These are phyloP conservation scores for Setipinna tenuifilis DNA, from an alignment of 2,797 vertebrate genomes.

Conservation along the genomic window DNA sequence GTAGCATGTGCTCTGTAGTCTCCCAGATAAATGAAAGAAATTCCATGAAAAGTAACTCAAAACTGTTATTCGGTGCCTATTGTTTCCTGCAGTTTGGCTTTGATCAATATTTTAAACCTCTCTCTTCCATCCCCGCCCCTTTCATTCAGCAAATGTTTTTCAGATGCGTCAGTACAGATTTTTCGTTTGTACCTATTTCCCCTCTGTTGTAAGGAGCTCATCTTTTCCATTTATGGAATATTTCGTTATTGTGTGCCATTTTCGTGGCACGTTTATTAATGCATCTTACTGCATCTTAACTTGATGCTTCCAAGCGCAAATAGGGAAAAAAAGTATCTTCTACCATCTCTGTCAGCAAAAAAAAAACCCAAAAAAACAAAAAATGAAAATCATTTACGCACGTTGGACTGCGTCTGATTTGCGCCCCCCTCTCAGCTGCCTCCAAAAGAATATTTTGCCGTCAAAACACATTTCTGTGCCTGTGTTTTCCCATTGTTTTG, in stretches of 20 bases:
- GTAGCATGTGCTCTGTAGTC: conserved; percentile 16
- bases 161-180: conserved; percentile 10
- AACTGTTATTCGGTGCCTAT: conserved; percentile 9
- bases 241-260: conserved; percentile 34
- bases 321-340: conserved; percentile 9
- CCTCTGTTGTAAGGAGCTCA: conserved; percentile 10
- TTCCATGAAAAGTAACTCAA: conserved; percentile 4
- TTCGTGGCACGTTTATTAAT: conserved; percentile 55
- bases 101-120: conserved; percentile 17
- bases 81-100: conserved; percentile 9
- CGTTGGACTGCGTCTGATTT: not conserved
- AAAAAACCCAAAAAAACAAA: not conserved
- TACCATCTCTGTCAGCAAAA: conserved; percentile 54
- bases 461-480: not conserved
- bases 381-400: not conserved
- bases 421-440: not conserved
- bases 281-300: not conserved
- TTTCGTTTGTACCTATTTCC: conserved; percentile 22
- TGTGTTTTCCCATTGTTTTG: not conserved
- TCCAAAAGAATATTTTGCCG: conserved; percentile 3
- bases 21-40: conserved; percentile 17
- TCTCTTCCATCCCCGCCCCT: not conserved
- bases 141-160: conserved; percentile 1
- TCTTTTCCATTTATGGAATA: conserved; percentile 31
- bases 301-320: not conserved